phyloP scores from a whole-genome alignment of 2,797 vertebrate genomes.

The Gymnothorax javanicus region DNA sequence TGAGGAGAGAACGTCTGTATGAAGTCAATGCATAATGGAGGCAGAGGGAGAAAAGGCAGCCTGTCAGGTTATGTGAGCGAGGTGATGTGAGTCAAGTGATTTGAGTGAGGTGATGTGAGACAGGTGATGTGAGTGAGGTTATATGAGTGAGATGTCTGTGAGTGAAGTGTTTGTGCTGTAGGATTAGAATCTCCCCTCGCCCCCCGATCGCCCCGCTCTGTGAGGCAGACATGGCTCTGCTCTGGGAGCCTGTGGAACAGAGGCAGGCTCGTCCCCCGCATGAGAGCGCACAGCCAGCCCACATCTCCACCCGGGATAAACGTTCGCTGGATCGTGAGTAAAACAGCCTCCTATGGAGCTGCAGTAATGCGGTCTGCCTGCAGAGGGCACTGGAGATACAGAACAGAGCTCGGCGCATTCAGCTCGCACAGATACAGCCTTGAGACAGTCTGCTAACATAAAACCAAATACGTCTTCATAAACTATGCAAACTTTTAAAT shows the following conservation, averaged over 20 bases:
- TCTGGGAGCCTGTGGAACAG: not conserved
- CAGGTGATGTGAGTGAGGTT: too few relatives aligned
- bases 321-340: not conserved
- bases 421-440: not conserved
- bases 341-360: not conserved
- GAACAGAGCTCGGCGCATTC: not conserved
- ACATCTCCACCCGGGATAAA: not conserved
- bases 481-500: not conserved
- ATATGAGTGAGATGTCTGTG: too few relatives aligned
- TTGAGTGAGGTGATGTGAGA: too few relatives aligned
- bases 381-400: constrained; percentile 23
- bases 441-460: not conserved
- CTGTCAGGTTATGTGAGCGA: too few relatives aligned
- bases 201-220: not conserved
- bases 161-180: too few relatives aligned
- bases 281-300: not conserved
- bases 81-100: too few relatives aligned
- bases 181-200: not conserved
- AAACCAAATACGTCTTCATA: not conserved
- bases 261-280: not conserved
- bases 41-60: too few relatives aligned
- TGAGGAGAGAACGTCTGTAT: too few relatives aligned
- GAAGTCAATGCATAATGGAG: too few relatives aligned
- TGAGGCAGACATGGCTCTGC: not conserved
- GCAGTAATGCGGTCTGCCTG: not conserved